Evolutionary conservation across 2,113 vertebrate genomes (phyloP), one percentile per base, ranked within the genome.

Genomic region (Tenebrosternarchus preto): DNA sequence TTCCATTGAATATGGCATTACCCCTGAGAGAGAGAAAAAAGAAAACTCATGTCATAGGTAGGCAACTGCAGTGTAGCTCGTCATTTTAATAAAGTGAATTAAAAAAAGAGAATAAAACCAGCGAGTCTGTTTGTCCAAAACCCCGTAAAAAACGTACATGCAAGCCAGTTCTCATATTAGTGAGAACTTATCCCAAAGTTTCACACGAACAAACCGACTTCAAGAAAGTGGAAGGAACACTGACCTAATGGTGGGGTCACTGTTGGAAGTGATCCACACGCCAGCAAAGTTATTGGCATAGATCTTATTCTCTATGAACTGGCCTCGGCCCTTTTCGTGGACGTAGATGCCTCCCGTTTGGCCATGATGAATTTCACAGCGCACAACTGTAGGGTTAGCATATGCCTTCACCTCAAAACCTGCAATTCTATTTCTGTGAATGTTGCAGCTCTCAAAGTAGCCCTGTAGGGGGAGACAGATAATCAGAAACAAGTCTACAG

Each of bases 201-300:
- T 73, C 11, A 73, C 46, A 80, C 20, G n/a, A 3, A 46, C 24
- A 36, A 3, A 46, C 11, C 1, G 24, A 15, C 3, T n/a, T 17
- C 2, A 29, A 77, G 11, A 16, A 59, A 12, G 4, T 24, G 6
- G 4, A 29, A 77, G 17, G 24, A 50, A 69, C 39, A 68, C 83
- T 50, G 22, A 99, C 98, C 98, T 96, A 94, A 99, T 99, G 88
- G 98, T 99, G 55, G 98, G 98, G 90, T 99, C 98, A 80, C 98
- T 99, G 90, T 99, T 99, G 66, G 98, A 99, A 85, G 98, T 99
- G 91, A 99, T 98, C 98, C 98, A 99, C 88, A 99, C 98, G 67
- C 98, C 98, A 82, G 98, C 98, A 93, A 99, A 99, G 88, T 99
- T 99, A 92, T 99, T 99, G 93, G 97, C 97, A 96, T 98, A 99